These are phyloP conservation scores for Endotricha flammealis DNA, from an alignment of 2,888 invertebrate species.

Conservation along the genomic window DNA sequence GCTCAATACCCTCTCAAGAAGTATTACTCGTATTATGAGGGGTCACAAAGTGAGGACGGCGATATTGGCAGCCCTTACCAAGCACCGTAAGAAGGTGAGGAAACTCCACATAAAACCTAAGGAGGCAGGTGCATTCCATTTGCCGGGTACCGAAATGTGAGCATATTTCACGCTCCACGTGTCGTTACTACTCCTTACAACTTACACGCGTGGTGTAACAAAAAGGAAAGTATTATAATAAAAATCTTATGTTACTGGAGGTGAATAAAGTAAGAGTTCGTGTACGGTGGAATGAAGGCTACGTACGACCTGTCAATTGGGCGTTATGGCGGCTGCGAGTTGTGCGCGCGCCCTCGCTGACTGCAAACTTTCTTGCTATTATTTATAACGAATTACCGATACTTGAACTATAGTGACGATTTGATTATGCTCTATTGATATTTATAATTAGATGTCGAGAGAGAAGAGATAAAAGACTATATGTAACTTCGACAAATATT, in stretches of 20 bases:
- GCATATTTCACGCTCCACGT: slow-evolving; percentile 72
- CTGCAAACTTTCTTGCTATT: too few relatives aligned
- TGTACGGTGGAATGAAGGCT: slow-evolving; percentile 4
- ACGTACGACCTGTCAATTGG: slow-evolving; percentile 8
- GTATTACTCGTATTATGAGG: slow-evolving; percentile 74
- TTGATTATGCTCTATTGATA: too few relatives aligned
- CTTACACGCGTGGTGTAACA: slow-evolving; percentile 48
- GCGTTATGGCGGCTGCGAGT: too few relatives aligned
- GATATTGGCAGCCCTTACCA: slow-evolving; percentile 71
- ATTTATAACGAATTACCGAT: too few relatives aligned
- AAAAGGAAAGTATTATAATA: slow-evolving; percentile 68
- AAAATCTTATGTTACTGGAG: slow-evolving; percentile 46
- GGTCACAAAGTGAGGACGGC: slow-evolving; percentile 74
- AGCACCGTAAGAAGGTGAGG: slow-evolving; percentile 69
- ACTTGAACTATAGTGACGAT: too few relatives aligned
- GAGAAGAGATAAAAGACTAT: too few relatives aligned
- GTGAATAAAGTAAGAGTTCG: slow-evolving; percentile 12
- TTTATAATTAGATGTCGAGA: too few relatives aligned
- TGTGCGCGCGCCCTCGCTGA: too few relatives aligned
- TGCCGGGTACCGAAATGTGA: slow-evolving; percentile 67
- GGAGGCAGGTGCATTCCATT: slow-evolving; percentile 78
- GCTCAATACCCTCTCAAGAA: slow-evolving; percentile 73
- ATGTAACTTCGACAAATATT: too few relatives aligned
- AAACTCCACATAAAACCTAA: slow-evolving; percentile 76
- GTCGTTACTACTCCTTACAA: slow-evolving; percentile 60